Percentiles rank a stretch among this genome's conserved stretches.
Conservation (phyloP, 1,140 invertebrate species). For the Drosophila melanogaster region DNA sequence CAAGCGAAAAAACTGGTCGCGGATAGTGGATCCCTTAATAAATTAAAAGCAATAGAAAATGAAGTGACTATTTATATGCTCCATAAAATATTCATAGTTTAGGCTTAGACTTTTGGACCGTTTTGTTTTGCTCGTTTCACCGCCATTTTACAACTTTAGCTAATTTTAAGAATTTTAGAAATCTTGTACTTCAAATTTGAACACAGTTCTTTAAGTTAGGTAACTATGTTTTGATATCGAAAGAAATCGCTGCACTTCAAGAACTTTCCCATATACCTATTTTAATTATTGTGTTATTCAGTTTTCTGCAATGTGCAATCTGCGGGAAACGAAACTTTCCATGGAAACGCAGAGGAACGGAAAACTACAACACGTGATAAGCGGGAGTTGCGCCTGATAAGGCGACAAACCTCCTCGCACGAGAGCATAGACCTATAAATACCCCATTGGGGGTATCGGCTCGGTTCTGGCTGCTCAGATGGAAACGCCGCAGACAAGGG, state of each 20-base stretch:
- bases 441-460: slow-evolving; percentile 26
- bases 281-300: background rate
- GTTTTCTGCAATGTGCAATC: slow-evolving; percentile 17
- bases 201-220: too few species aligned
- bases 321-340: slow-evolving; percentile 62
- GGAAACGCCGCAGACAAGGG: slow-evolving; percentile 56
- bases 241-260: too few species aligned
- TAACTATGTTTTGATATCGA: too few species aligned
- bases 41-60: background rate
- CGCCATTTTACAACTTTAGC: too few species aligned
- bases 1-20: slow-evolving; percentile 56
- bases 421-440: slow-evolving; percentile 43
- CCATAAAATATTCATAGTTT: too few species aligned
- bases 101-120: too few species aligned
- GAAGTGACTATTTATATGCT: background rate
- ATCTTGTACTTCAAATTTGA: too few species aligned
- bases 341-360: slow-evolving; percentile 56
- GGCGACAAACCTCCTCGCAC: slow-evolving; percentile 15
- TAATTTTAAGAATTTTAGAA: too few species aligned
- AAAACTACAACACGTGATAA: slow-evolving; percentile 81
- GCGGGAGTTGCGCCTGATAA: slow-evolving; percentile 52
- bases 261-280: too few species aligned
- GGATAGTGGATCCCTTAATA: background rate
- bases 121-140: too few species aligned
- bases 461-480: slow-evolving; percentile 41